Conservation (phyloP, 2,797 vertebrate genomes). For the Rousettus madagascariensis region DNA sequence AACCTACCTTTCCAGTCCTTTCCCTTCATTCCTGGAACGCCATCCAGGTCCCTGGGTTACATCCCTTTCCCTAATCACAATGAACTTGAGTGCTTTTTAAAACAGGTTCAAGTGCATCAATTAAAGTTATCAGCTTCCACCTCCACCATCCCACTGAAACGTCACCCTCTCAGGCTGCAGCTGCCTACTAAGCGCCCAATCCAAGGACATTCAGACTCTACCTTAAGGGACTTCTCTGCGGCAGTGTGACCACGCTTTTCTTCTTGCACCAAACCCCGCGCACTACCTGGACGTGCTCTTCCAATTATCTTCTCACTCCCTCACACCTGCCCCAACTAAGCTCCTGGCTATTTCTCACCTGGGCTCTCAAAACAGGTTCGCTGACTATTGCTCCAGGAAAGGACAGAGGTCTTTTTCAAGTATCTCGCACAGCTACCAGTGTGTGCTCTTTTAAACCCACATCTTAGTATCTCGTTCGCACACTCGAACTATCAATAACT, state of each 20-base stretch:
- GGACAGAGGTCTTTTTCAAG: neutral
- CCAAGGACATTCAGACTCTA: neutral
- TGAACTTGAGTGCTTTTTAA: neutral
- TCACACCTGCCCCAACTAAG: neutral
- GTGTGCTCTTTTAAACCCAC: neutral
- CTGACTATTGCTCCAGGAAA: neutral
- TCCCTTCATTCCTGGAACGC: neutral
- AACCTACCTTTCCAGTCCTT: neutral
- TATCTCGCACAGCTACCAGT: too few species aligned
- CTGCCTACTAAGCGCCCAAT: neutral
- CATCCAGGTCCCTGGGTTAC: neutral
- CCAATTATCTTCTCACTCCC: neutral
- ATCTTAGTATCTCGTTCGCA: neutral
- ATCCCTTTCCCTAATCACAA: neutral
- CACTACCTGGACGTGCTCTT: neutral
- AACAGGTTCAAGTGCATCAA: neutral
- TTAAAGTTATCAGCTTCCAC: neutral
- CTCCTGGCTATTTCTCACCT: neutral
- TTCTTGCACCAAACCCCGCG: neutral
- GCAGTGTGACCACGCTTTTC: neutral
- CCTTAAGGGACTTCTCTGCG: neutral
- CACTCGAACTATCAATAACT: neutral
- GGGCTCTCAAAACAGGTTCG: neutral
- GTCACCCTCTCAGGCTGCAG: neutral
- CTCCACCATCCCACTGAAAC: neutral